A percentile compares a stretch with the other conserved stretches of the same genome.
phyloP scores from a whole-genome alignment of 2,113 vertebrate genomes.

The Probosciger aterrimus region DNA sequence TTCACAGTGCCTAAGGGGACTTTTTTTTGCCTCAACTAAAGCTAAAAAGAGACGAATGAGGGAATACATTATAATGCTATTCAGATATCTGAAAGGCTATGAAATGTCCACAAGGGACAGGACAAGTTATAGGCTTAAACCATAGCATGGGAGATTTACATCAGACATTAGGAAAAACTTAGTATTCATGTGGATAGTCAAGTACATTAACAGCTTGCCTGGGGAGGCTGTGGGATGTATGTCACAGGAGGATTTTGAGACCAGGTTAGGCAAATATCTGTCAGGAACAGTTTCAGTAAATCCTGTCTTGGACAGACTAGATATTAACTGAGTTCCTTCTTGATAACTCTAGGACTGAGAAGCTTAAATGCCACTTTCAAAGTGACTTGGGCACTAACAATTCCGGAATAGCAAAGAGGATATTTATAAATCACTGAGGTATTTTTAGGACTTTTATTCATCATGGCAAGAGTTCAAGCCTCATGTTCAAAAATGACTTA shows the following conservation, averaged over 20 bases:
- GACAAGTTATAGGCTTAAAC: slow-evolving; percentile 45
- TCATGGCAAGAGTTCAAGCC: background rate
- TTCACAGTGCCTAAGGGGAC: slow-evolving; percentile 22
- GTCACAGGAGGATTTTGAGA: slow-evolving; percentile 25
- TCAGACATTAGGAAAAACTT: slow-evolving; percentile 32
- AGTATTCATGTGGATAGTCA: background rate
- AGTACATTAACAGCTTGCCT: slow-evolving; percentile 5
- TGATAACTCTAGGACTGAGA: background rate
- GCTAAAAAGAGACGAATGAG: background rate
- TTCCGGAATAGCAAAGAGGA: background rate
- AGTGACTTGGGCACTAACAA: background rate
- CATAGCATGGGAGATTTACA: background rate
- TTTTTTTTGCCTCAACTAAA: background rate
- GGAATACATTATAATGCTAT: slow-evolving; percentile 2
- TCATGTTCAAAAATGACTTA: background rate
- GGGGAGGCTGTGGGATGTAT: background rate
- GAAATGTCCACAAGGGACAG: slow-evolving; percentile 49
- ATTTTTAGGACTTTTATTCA: slow-evolving; percentile 23
- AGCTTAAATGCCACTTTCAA: slow-evolving; percentile 22
- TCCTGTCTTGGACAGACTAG: background rate
- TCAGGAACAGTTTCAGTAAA: background rate
- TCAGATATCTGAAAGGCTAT: slow-evolving; percentile 15
- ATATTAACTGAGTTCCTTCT: slow-evolving; percentile 5
- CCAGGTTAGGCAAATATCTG: slow-evolving; percentile 2
- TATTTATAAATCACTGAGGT: slow-evolving; percentile 9